phyloP scores from a whole-genome alignment of 1,140 invertebrate genomes.

The Procambarus virginalis region DNA sequence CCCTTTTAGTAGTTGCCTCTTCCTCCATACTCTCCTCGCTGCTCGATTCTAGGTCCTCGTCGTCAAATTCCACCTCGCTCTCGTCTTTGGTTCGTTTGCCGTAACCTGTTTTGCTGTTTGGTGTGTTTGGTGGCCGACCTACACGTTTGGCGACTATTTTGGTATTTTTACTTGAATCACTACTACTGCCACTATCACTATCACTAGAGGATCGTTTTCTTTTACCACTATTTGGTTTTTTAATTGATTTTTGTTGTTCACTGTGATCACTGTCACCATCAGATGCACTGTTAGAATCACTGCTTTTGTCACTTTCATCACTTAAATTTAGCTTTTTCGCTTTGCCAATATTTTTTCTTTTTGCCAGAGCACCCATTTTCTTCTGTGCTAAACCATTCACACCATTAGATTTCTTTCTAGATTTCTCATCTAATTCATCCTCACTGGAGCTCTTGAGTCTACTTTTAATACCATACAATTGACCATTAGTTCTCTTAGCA shows the following conservation, averaged over 20 bases:
- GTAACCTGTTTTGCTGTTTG: background rate
- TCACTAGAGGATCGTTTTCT: slow-evolving; percentile 5
- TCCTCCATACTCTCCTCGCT: slow-evolving; percentile 66
- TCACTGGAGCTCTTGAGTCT: slow-evolving; percentile 65
- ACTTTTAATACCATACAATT: slow-evolving; percentile 53
- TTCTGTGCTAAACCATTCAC: slow-evolving; percentile 70
- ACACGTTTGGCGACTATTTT: background rate
- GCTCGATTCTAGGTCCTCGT: slow-evolving; percentile 71
- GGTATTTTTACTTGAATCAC: background rate
- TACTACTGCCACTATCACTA: slow-evolving; percentile 29
- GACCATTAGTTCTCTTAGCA: slow-evolving; percentile 70
- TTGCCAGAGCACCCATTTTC: slow-evolving; percentile 12
- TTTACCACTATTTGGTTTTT: slow-evolving; percentile 35
- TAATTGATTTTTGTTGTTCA: background rate
- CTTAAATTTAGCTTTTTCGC: slow-evolving; percentile 17
- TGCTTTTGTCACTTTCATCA: slow-evolving; percentile 45
- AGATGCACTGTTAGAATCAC: slow-evolving; percentile 30
- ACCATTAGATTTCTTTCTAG: slow-evolving; percentile 61
- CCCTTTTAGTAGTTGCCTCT: slow-evolving; percentile 31
- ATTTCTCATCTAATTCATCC: slow-evolving; percentile 73
- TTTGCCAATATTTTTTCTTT: slow-evolving; percentile 11
- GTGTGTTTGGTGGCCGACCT: background rate
- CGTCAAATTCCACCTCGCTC: slow-evolving; percentile 71
- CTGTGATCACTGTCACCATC: slow-evolving; percentile 36
- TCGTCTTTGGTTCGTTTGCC: slow-evolving; percentile 50